These are phyloP conservation scores for Chrysopilus asiliformis DNA, from an alignment of 2,888 invertebrate species.

Conservation along the genomic window DNA sequence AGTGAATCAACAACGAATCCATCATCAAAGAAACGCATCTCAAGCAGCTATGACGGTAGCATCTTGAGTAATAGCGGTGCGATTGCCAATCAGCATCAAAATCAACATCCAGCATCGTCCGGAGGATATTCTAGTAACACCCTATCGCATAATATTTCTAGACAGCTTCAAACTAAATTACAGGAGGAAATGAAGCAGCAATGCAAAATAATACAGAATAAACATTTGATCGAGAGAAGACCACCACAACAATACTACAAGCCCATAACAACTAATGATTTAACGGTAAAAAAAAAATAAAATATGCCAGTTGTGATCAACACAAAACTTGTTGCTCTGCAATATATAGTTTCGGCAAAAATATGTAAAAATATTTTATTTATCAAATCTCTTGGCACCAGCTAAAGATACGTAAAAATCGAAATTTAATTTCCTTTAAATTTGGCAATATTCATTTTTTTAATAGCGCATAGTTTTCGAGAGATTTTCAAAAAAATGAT, in stretches of 20 bases:
- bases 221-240: slow-evolving; percentile 35
- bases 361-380: no score
- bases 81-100: neutral
- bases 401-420: no score
- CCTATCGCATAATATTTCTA: slow-evolving; percentile 22
- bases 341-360: no score
- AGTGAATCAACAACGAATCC: neutral
- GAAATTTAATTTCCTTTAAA: no score
- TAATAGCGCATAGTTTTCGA: no score
- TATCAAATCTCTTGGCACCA: no score
- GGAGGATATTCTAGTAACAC: neutral
- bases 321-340: no score
- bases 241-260: slow-evolving; percentile 27
- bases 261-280: slow-evolving; percentile 8
- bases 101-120: neutral
- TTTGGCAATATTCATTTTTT: no score
- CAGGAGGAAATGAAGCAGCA: slow-evolving; percentile 38
- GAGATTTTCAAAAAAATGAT: no score
- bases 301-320: no score
- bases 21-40: slow-evolving; percentile 8
- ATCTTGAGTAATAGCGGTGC: neutral
- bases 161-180: slow-evolving; percentile 36
- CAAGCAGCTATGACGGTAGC: slow-evolving; percentile 6
- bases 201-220: slow-evolving; percentile 38
- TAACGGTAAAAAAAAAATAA: no score